A percentile compares a stretch with the other conserved stretches of the same genome.
phyloP scores from a whole-genome alignment of 1,140 invertebrate genomes.

The Pogonognathellus flavescens region DNA sequence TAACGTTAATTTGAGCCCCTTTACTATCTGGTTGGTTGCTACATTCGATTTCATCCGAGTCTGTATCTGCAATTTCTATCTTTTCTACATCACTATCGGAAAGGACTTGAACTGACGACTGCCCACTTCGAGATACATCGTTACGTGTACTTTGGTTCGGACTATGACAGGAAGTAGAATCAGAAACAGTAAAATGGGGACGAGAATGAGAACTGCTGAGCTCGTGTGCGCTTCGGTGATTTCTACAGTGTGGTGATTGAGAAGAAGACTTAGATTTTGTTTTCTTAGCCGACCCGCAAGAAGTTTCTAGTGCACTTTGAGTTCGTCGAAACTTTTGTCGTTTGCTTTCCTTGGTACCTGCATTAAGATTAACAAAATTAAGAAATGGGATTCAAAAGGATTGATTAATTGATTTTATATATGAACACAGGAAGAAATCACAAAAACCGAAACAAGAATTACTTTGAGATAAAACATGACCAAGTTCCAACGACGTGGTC shows the following conservation, averaged over 20 bases:
- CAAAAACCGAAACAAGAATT: constrained; percentile 36
- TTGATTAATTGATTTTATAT: too few species aligned
- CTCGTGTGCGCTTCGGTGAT: constrained; percentile 4
- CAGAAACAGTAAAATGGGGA: neutral
- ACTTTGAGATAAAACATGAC: constrained; percentile 54
- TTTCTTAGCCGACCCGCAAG: neutral
- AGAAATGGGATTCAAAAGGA: too few species aligned
- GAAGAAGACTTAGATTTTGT: constrained; percentile 20
- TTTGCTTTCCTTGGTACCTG: constrained; percentile 46
- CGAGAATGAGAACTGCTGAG: constrained; percentile 13
- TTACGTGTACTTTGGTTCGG: neutral
- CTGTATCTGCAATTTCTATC: constrained; percentile 24
- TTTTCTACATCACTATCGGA: constrained; percentile 24
- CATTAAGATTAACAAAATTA: neutral
- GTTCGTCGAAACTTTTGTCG: constrained; percentile 67
- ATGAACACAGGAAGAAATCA: neutral
- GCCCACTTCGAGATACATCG: neutral
- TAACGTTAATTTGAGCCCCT: neutral
- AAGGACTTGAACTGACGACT: constrained; percentile 24
- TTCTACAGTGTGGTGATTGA: constrained; percentile 6
- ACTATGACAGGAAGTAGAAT: neutral
- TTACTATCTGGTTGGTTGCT: neutral
- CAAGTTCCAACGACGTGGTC: constrained; percentile 61
- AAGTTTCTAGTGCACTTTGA: constrained; percentile 69
- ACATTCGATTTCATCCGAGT: constrained; percentile 27